phyloP scores from a whole-genome alignment of 2,113 vertebrate genomes.

The Pseudopodoces humilis region DNA sequence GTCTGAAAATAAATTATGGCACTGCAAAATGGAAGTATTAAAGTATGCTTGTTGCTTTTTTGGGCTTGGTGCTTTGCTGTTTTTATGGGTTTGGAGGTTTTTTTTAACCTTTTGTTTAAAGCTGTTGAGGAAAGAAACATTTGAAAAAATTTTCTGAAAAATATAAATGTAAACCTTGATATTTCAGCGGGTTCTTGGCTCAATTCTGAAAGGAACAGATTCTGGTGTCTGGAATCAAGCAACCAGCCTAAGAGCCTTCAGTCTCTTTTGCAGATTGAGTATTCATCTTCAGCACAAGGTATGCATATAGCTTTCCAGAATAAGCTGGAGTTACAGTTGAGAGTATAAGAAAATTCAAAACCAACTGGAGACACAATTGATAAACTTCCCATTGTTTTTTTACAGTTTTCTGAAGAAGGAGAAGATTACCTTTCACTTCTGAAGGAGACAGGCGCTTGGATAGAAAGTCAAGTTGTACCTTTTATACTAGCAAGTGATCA shows the following conservation, averaged over 20 bases:
- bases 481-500: conserved; percentile 61
- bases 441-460: conserved; percentile 82
- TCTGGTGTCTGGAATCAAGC: conserved; percentile 54
- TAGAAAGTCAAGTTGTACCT: conserved; percentile 80
- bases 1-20: background rate
- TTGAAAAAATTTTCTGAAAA: background rate
- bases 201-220: conserved; percentile 65
- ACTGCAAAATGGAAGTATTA: background rate
- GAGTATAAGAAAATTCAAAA: background rate
- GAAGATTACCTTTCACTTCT: conserved; percentile 78
- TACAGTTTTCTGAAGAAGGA: conserved; percentile 80
- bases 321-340: background rate
- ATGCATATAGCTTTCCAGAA: background rate
- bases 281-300: conserved; percentile 89
- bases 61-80: background rate
- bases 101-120: background rate
- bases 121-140: background rate
- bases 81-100: background rate
- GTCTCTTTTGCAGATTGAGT: conserved; percentile 77
- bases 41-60: background rate
- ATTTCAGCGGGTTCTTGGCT: conserved; percentile 78
- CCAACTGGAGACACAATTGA: background rate
- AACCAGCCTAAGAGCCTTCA: conserved; percentile 80
- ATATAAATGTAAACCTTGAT: background rate
- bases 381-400: background rate